phyloP scores from a whole-genome alignment of 1,140 invertebrate genomes.

The Bursaphelenchus mucronatus region DNA sequence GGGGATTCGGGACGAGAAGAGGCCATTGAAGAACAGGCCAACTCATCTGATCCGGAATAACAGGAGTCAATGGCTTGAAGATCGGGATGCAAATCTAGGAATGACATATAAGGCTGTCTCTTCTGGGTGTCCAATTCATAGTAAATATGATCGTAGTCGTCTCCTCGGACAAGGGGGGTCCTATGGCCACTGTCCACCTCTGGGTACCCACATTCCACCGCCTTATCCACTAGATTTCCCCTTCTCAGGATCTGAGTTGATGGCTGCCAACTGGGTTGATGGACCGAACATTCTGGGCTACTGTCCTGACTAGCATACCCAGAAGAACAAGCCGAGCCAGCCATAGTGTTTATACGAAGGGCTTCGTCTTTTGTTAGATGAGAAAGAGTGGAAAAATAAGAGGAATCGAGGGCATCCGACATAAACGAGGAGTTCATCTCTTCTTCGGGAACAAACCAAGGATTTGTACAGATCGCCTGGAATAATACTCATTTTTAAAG shows the following conservation, averaged over 20 bases:
- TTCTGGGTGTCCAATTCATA: conserved; percentile 5
- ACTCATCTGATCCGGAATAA: conserved; percentile 1
- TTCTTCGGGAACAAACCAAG: conserved; percentile 10
- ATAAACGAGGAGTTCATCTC: neutral
- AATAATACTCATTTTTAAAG: neutral
- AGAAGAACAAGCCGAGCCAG: neutral
- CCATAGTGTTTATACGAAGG: conserved; percentile 19
- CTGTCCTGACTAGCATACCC: neutral
- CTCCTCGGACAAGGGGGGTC: neutral
- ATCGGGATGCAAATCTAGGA: conserved; percentile 3
- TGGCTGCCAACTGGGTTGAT: conserved; percentile 15
- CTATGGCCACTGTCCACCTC: neutral
- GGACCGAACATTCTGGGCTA: conserved; percentile 17
- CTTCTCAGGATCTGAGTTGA: conserved; percentile 5
- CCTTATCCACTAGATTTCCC: conserved; percentile 10
- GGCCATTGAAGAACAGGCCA: conserved; percentile 1
- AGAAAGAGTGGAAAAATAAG: conserved; percentile 17
- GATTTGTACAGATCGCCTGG: conserved; percentile 11
- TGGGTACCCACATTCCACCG: conserved; percentile 5
- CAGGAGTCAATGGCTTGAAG: conserved; percentile 4
- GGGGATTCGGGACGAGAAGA: conserved; percentile 19
- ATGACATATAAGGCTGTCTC: neutral
- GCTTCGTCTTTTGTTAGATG: conserved; percentile 4
- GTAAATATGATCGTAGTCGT: conserved; percentile 9
- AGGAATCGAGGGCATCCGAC: conserved; percentile 10